Percentiles rank a stretch among this genome's conserved stretches.
These are phyloP conservation scores for Diadophis punctatus DNA, from an alignment of 2,113 vertebrate species.

Conservation along the genomic window DNA sequence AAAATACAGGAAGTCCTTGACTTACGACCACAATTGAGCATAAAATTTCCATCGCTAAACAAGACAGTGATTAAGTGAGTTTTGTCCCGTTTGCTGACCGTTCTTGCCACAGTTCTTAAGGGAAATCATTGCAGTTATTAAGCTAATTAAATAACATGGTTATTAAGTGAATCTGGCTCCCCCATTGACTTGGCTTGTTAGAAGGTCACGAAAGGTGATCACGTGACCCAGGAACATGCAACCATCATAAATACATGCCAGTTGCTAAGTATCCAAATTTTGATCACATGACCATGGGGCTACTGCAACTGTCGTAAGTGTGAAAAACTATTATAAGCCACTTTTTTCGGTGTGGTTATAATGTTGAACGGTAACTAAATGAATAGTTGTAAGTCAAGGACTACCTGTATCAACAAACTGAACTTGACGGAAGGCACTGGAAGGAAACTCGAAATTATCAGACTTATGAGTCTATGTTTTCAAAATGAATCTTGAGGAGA, in stretches of 20 bases:
- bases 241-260: not conserved
- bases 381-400: not conserved
- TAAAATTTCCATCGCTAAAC: not conserved
- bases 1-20: not conserved
- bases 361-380: not conserved
- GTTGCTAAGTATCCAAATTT: not conserved
- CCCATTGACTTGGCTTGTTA: not conserved
- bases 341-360: not conserved
- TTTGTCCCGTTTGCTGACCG: not conserved
- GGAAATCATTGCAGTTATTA: not conserved
- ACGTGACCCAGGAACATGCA: not conserved
- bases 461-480: not conserved
- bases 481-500: not conserved
- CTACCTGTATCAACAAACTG: not conserved
- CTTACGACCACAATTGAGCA: not conserved
- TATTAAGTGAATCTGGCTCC: not conserved
- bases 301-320: not conserved
- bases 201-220: not conserved
- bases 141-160: not conserved
- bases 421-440: not conserved
- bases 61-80: not conserved
- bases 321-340: not conserved
- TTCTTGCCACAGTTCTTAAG: not conserved
- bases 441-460: not conserved
- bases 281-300: not conserved